Evolutionary conservation across 1,140 invertebrate species (phyloP).

Genomic region (Zaprionus vittiger): DNA sequence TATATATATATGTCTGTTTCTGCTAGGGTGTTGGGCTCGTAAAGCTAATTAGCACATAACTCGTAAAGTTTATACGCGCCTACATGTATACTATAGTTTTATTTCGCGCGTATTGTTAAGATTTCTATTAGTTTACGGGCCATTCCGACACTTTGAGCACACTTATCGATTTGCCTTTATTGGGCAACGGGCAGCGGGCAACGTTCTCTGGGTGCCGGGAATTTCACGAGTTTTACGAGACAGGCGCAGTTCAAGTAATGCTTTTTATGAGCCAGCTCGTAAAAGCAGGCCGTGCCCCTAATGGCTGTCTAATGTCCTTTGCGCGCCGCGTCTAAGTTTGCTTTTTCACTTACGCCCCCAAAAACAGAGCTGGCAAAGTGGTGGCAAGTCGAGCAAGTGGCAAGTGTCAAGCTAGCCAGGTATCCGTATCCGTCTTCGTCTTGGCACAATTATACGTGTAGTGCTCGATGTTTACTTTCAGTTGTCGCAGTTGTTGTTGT

Average conservation of each 20-base stretch:
- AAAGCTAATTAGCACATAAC: slow-evolving; percentile 39
- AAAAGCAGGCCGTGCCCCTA: slow-evolving; percentile 74
- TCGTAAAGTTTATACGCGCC: neutral
- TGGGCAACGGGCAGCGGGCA: slow-evolving; percentile 12
- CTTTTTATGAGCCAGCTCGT: slow-evolving; percentile 72
- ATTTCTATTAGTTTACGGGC: slow-evolving; percentile 62
- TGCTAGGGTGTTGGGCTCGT: neutral
- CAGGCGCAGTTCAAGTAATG: slow-evolving; percentile 67
- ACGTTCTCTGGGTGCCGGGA: slow-evolving; percentile 26
- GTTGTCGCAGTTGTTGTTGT: slow-evolving; percentile 24
- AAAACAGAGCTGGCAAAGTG: neutral
- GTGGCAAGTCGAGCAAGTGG: slow-evolving; percentile 1
- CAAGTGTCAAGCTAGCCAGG: slow-evolving; percentile 7
- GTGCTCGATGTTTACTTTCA: slow-evolving; percentile 42
- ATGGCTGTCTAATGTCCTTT: slow-evolving; percentile 77
- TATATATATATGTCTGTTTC: neutral
- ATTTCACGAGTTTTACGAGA: slow-evolving; percentile 73
- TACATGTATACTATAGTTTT: slow-evolving; percentile 17
- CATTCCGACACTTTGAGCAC: slow-evolving; percentile 60
- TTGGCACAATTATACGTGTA: slow-evolving; percentile 52
- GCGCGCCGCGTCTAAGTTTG: slow-evolving; percentile 58
- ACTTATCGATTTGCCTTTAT: slow-evolving; percentile 78
- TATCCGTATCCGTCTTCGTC: slow-evolving; percentile 26
- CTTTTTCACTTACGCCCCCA: slow-evolving; percentile 60
- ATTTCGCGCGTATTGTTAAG: neutral